A percentile compares a stretch with the other conserved stretches of the same genome.
These are phyloP conservation scores for Rynchops niger DNA, from an alignment of 2,113 vertebrate species.

Conservation along the genomic window DNA sequence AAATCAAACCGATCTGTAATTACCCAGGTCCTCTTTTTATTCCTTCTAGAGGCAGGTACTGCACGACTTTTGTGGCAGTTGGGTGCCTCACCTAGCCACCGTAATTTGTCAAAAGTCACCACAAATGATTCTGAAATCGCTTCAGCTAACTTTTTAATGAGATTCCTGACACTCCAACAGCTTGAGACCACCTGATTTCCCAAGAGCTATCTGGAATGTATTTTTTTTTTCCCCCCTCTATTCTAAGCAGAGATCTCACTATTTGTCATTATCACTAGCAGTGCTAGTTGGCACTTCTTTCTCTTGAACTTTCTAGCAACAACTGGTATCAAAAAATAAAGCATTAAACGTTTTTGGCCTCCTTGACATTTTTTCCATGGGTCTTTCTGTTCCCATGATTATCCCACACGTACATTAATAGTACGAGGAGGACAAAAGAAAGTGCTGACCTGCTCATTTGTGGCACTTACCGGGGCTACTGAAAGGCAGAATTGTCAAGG, in stretches of 20 bases:
- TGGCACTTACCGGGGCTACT: not conserved
- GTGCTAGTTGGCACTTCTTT: not conserved
- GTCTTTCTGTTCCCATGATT: not conserved
- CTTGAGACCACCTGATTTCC: not conserved
- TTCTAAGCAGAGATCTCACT: not conserved
- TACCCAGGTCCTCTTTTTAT: not conserved
- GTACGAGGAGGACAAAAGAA: not conserved
- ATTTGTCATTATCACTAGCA: not conserved
- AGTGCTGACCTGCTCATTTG: not conserved
- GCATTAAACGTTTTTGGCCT: not conserved
- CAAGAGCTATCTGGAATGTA: not conserved
- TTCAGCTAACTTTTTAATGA: not conserved
- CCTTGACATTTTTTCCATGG: not conserved
- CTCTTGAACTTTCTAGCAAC: not conserved
- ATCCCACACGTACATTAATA: not conserved
- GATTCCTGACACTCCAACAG: not conserved
- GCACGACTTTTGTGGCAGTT: accelerated
- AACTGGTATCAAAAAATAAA: not conserved
- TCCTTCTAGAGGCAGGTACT: not conserved
- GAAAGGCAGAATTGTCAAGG: not conserved
- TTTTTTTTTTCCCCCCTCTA: not conserved
- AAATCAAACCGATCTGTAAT: not conserved
- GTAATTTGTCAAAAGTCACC: not conserved
- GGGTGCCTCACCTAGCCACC: not conserved
- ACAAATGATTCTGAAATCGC: not conserved